A percentile compares a stretch with the other conserved stretches of the same genome.
Conservation (phyloP, 1,140 invertebrate genomes). For the Drosophila miranda region DNA sequence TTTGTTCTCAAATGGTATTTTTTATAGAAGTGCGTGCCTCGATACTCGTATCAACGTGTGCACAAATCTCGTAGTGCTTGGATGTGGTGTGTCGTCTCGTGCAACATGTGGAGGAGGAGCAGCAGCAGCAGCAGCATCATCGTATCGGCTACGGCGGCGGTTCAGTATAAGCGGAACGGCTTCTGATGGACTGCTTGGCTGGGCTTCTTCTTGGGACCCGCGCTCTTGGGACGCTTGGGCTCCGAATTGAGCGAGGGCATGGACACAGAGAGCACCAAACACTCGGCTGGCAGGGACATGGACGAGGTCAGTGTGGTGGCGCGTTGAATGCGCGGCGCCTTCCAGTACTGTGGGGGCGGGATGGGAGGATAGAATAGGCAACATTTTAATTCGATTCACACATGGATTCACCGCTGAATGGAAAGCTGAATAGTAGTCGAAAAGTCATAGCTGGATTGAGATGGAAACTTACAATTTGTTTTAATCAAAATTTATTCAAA, state of each 20-base stretch:
- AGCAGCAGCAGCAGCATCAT: constrained; percentile 15
- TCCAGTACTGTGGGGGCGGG: constrained; percentile 65
- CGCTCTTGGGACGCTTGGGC: constrained; percentile 76
- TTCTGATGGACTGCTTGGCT: constrained; percentile 76
- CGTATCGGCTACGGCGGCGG: neutral
- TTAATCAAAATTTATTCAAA: constrained; percentile 51
- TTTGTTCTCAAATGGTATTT: constrained; percentile 33
- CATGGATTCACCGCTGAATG: neutral
- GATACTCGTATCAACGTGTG: constrained; percentile 47
- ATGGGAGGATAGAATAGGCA: neutral
- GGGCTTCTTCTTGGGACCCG: constrained; percentile 75
- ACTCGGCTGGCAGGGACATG: constrained; percentile 82
- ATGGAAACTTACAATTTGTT: constrained; percentile 75
- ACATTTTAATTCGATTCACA: constrained; percentile 14
- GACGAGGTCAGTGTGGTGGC: constrained; percentile 80
- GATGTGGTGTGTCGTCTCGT: constrained; percentile 48
- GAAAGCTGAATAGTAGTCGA: constrained; percentile 29
- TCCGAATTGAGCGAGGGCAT: constrained; percentile 80
- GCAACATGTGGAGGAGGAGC: constrained; percentile 37
- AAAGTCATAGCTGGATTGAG: constrained; percentile 49
- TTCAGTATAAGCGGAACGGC: constrained; percentile 80
- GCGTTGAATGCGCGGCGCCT: constrained; percentile 76
- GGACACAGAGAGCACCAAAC: constrained; percentile 79
- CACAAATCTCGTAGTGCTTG: constrained; percentile 56
- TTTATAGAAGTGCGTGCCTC: constrained; percentile 57